phyloP scores from a whole-genome alignment of 2,113 vertebrate species.

The Centropus bengalensis region DNA sequence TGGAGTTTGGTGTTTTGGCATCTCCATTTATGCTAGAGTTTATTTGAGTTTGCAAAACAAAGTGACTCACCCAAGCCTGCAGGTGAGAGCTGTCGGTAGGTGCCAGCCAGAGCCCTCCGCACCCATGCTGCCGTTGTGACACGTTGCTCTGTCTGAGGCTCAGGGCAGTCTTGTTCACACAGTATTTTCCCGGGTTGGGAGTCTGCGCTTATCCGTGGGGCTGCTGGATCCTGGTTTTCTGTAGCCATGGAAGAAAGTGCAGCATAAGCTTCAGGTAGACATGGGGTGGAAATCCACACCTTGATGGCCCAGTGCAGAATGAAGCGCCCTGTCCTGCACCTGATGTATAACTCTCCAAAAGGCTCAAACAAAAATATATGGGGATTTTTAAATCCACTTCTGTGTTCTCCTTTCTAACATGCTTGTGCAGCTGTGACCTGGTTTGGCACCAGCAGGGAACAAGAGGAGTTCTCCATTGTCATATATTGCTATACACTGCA shows the following conservation, averaged over 20 bases:
- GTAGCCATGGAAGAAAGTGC: background rate
- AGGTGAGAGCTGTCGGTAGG: background rate
- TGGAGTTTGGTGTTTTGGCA: background rate
- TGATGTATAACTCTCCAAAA: background rate
- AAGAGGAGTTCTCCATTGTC: background rate
- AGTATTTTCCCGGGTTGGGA: background rate
- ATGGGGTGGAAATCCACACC: background rate
- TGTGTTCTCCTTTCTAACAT: background rate
- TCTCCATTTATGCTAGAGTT: accelerated
- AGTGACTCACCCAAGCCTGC: background rate
- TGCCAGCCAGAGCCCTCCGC: background rate
- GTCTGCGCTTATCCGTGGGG: accelerated
- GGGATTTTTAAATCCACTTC: constrained; percentile 6
- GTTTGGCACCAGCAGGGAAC: background rate
- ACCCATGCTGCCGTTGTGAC: accelerated
- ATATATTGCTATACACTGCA: background rate
- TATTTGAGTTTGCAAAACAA: background rate
- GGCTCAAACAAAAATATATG: background rate
- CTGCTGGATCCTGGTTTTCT: background rate
- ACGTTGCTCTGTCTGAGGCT: accelerated
- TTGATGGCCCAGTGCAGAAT: background rate
- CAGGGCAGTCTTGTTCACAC: background rate
- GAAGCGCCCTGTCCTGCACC: background rate
- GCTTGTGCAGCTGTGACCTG: background rate
- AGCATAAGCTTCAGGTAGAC: accelerated